These are phyloP conservation scores for Odocoileus hemionus DNA, from an alignment of 2,113 vertebrate species.

Conservation along the genomic window DNA sequence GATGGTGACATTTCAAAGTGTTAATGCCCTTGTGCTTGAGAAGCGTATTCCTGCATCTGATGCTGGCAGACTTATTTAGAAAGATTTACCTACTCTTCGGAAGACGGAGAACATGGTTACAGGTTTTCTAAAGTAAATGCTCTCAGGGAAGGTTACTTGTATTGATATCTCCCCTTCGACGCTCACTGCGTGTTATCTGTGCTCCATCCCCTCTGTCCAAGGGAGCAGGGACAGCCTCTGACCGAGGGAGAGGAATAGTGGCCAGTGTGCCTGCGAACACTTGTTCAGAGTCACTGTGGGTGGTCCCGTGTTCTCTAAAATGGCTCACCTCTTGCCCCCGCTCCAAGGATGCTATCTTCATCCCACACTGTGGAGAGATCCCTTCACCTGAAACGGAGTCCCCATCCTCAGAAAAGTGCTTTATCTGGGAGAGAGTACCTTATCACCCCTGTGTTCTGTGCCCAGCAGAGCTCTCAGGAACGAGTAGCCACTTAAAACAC, in stretches of 20 bases:
- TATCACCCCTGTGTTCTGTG: too few species aligned
- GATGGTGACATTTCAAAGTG: not conserved
- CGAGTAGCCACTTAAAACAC: not conserved
- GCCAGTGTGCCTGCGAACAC: too few species aligned
- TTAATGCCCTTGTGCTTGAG: not conserved
- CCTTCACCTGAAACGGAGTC: fast-evolving
- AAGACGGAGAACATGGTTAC: not conserved
- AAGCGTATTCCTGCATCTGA: not conserved
- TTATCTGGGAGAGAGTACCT: not conserved
- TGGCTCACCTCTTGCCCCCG: not conserved
- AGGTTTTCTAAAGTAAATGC: not conserved
- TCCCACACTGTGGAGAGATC: not conserved
- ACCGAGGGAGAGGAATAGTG: too few species aligned
- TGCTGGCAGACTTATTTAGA: not conserved
- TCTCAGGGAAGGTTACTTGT: not conserved
- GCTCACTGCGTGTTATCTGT: not conserved
- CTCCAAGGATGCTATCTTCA: not conserved
- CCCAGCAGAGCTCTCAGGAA: not conserved
- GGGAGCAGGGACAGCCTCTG: not conserved
- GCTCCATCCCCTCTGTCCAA: not conserved
- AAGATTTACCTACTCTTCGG: not conserved
- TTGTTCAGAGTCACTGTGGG: fast-evolving
- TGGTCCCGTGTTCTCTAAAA: not conserved
- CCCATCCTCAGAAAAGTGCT: not conserved
- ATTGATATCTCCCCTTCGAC: not conserved